Evolutionary conservation across 1,140 invertebrate genomes (phyloP).

Genomic region (Trichomalopsis sarcophagae): DNA sequence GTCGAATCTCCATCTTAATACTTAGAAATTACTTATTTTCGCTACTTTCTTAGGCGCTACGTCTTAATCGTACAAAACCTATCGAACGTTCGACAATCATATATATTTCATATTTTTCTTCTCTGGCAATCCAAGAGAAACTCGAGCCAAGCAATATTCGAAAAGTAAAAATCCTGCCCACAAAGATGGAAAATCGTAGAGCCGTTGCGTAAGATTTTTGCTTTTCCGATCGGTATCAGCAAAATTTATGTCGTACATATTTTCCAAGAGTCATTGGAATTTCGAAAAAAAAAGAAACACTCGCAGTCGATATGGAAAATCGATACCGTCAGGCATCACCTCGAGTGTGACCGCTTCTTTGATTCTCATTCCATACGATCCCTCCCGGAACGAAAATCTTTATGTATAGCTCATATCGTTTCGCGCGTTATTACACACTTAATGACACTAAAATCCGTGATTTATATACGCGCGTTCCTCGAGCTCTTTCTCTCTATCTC

Average conservation of each 20-base stretch:
- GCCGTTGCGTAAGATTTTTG: not conserved
- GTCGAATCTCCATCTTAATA: constrained; percentile 39
- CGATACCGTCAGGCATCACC: not conserved
- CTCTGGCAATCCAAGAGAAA: not conserved
- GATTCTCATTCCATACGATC: constrained; percentile 32
- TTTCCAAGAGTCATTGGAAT: too few relatives aligned
- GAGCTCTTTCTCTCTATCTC: constrained; percentile 2
- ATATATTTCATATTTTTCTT: not conserved
- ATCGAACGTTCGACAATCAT: constrained; percentile 15
- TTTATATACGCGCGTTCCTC: constrained; percentile 28
- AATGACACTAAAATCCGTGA: constrained; percentile 48
- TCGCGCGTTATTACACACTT: constrained; percentile 37
- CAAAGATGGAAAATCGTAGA: not conserved
- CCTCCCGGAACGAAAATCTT: constrained; percentile 11
- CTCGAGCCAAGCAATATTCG: not conserved
- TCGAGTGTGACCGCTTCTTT: constrained; percentile 19
- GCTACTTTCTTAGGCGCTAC: constrained; percentile 25
- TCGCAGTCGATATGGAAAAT: constrained; percentile 7
- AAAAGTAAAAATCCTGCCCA: constrained; percentile 22
- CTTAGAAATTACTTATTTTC: constrained; percentile 31
- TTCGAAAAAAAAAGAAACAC: not conserved
- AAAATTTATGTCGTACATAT: not conserved
- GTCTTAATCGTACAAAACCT: constrained; percentile 34
- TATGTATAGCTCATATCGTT: constrained; percentile 23
- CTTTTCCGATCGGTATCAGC: not conserved